These are phyloP conservation scores for Echeneis naucrates DNA, from an alignment of 2,797 vertebrate species.

Conservation along the genomic window DNA sequence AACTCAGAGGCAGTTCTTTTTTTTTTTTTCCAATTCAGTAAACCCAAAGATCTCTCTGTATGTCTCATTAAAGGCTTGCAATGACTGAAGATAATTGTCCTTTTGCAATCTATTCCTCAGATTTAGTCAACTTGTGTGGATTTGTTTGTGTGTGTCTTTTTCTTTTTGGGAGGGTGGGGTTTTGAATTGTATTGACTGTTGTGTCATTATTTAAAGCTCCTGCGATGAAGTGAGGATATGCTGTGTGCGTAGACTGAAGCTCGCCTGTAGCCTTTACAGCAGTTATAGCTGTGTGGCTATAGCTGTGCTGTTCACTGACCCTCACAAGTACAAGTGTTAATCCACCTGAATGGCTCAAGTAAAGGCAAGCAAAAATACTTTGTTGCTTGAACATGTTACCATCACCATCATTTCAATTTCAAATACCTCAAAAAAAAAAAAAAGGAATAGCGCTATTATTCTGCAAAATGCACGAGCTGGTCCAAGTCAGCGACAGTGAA, in stretches of 20 bases:
- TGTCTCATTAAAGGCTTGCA: neutral
- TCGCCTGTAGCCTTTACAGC: neutral
- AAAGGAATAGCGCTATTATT: neutral
- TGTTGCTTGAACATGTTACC: neutral
- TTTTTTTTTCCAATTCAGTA: conserved; percentile 1
- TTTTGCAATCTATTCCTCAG: neutral
- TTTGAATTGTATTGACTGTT: conserved; percentile 13
- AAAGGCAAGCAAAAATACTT: neutral
- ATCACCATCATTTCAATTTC: neutral
- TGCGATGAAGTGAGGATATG: conserved; percentile 2
- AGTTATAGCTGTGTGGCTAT: too few relatives aligned
- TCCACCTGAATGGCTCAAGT: neutral
- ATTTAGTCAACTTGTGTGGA: neutral
- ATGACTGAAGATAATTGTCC: neutral
- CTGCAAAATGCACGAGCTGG: conserved; percentile 23
- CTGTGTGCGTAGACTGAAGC: neutral
- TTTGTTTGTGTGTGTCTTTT: too few relatives aligned
- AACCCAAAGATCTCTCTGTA: neutral
- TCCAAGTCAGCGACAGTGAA: conserved; percentile 19
- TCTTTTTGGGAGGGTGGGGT: neutral
- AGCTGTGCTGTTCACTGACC: neutral
- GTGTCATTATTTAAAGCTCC: conserved; percentile 18
- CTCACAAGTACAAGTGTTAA: neutral
- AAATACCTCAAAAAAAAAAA: neutral
- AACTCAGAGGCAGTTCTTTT: conserved; percentile 10